Base-by-base conservation (phyloP, 1,140 invertebrate genomes). In the Halesus radiatus region DNA sequence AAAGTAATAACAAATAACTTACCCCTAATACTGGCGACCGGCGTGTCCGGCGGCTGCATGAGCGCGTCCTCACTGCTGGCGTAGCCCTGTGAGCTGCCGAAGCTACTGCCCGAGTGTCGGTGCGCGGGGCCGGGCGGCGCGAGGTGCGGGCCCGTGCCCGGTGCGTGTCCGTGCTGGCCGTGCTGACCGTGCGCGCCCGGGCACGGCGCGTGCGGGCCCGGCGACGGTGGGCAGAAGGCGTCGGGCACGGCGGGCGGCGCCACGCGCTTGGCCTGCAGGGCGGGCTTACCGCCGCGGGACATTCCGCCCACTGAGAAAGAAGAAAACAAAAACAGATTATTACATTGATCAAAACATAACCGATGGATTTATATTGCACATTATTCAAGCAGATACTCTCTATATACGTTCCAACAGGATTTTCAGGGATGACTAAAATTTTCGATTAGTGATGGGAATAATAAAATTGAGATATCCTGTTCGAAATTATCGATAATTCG, bases 171-270 rank as follows among this genome's bases (percentile, higher is more conserved):
- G 18, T 23, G 10, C 32, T 1, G 87, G 73, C 85, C 85, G 45
- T 87, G 85, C 26, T 85, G 87, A 45, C 81, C 86, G 18, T 45
- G 88, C 3, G 88, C 1, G 45, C 18, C n/a, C 8, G 32, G 68
- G 78, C 56, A 20, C 6, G 85, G 68, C 85, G 85, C 56, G 88
- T 85, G 50, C 86, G 87, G 82, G 88, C 86, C 60, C 80, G 81
- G 85, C 75, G 76, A 52, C 81, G 76, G 16, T 87, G 13, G 87
- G 6, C 86, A 86, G 84, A 90, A 88, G 80, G 88, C 92, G 83
- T 95, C 94, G 0, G 94, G 95, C 37, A 96, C 94, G 6, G 94
- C 93, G 4, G 95, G 95, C 73, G 95, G 95, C 54, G 94, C 93
- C 85, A 96, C 95, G 89, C 95, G 95, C 89, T 96, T 96, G 78